Conservation (phyloP, 2,888 invertebrate species). For the Acanthosoma haemorrhoidale region DNA sequence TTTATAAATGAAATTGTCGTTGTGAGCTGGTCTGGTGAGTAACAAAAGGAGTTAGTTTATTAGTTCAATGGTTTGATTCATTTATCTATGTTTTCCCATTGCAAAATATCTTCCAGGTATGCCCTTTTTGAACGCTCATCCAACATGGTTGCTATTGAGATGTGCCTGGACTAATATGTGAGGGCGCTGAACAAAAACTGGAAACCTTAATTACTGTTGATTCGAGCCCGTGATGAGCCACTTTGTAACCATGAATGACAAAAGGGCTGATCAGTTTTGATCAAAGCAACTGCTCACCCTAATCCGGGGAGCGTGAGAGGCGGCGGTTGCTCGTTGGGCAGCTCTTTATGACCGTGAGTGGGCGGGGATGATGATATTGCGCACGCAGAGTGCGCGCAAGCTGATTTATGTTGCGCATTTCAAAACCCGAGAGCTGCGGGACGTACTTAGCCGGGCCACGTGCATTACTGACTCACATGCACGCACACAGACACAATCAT, state of each 20-base stretch:
- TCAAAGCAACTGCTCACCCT: background rate
- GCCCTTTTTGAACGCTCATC: no score
- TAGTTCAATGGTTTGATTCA: no score
- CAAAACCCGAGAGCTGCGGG: slow-evolving; percentile 10
- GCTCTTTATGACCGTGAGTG: background rate
- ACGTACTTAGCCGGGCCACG: no score
- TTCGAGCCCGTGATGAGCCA: background rate
- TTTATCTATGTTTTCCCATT: no score
- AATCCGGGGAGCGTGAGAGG: background rate
- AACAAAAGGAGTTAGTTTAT: no score
- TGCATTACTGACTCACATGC: background rate
- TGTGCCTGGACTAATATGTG: background rate
- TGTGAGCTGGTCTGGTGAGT: no score
- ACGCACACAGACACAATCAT: background rate
- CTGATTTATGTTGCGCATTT: slow-evolving; percentile 6
- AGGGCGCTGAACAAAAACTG: background rate
- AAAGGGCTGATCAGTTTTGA: slow-evolving; percentile 3
- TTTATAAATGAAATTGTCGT: no score
- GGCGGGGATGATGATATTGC: background rate
- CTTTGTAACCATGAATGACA: slow-evolving; percentile 8
- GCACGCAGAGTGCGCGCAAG: no score
- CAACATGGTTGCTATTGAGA: background rate
- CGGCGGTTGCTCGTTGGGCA: background rate
- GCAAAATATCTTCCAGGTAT: no score
- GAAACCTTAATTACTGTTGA: background rate